A percentile compares a stretch with the other conserved stretches of the same genome.
phyloP scores from a whole-genome alignment of 1,140 invertebrate species.

The Bombus sibiricus region DNA sequence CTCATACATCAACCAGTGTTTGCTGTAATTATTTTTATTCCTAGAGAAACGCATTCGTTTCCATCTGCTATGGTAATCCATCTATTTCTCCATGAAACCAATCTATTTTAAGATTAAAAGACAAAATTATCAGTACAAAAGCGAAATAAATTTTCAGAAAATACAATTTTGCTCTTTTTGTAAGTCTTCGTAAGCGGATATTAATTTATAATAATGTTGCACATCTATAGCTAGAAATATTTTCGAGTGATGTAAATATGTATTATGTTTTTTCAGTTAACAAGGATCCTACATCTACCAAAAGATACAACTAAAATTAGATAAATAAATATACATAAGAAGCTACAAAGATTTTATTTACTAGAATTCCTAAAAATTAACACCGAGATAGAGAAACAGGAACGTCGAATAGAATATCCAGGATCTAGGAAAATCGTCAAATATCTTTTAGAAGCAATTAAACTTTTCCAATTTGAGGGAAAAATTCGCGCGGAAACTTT shows the following conservation, averaged over 20 bases:
- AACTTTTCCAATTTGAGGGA: slow-evolving; percentile 25
- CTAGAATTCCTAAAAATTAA: not conserved
- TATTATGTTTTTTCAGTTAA: no score
- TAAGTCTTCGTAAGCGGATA: no score
- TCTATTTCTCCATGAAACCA: not conserved
- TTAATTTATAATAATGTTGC: not conserved
- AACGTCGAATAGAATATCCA: not conserved
- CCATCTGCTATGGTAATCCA: not conserved
- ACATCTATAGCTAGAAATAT: not conserved
- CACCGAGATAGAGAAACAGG: not conserved
- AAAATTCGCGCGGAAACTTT: slow-evolving; percentile 17
- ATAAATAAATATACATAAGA: no score
- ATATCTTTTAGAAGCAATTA: slow-evolving; percentile 27
- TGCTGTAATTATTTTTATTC: not conserved
- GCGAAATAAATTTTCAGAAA: not conserved
- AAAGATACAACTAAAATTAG: no score
- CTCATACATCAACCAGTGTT: slow-evolving; percentile 22
- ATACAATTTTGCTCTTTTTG: not conserved
- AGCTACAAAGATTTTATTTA: no score
- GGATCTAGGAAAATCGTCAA: not conserved
- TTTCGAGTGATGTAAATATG: no score
- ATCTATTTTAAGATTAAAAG: not conserved
- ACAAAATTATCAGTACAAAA: not conserved
- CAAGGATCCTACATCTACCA: no score
- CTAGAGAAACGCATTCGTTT: not conserved